Conservation (phyloP, 2,888 invertebrate genomes). For the Melanargia galathea region DNA sequence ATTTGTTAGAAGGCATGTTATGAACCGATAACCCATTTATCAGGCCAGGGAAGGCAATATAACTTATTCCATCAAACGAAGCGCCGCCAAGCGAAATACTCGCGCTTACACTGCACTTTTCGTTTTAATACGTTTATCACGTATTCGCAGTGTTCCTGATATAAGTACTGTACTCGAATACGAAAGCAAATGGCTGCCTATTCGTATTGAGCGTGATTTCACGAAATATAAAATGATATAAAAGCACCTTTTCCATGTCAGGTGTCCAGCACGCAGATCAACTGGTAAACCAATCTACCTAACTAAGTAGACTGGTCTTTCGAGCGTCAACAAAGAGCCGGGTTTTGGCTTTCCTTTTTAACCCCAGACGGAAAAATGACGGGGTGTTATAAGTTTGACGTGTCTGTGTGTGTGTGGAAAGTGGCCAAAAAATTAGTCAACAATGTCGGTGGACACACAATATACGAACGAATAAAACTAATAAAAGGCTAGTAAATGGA, state of each 20-base stretch:
- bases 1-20: slow-evolving; percentile 1
- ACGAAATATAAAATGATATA: background rate
- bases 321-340: too few species aligned
- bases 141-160: slow-evolving; percentile 34
- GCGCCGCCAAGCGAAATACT: slow-evolving; percentile 31
- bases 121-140: slow-evolving; percentile 38
- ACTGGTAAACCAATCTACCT: too few species aligned
- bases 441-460: too few species aligned
- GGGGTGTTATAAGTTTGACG: too few species aligned
- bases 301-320: too few species aligned
- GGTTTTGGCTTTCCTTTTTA: too few species aligned
- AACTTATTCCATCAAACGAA: slow-evolving; percentile 64
- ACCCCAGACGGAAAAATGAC: too few species aligned
- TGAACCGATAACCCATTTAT: slow-evolving; percentile 52
- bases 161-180: slow-evolving; percentile 28
- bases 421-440: too few species aligned
- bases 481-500: too few species aligned
- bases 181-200: slow-evolving; percentile 25
- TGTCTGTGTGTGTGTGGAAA: too few species aligned
- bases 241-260: background rate
- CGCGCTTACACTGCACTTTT: slow-evolving; percentile 36
- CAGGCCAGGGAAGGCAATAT: slow-evolving; percentile 61
- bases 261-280: background rate
- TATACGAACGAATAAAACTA: too few species aligned
- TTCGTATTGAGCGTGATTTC: slow-evolving; percentile 12